A percentile compares a stretch with the other conserved stretches of the same genome.
Evolutionary conservation across 2,888 invertebrate species (phyloP).

Genomic region (Amphipoea oculea): DNA sequence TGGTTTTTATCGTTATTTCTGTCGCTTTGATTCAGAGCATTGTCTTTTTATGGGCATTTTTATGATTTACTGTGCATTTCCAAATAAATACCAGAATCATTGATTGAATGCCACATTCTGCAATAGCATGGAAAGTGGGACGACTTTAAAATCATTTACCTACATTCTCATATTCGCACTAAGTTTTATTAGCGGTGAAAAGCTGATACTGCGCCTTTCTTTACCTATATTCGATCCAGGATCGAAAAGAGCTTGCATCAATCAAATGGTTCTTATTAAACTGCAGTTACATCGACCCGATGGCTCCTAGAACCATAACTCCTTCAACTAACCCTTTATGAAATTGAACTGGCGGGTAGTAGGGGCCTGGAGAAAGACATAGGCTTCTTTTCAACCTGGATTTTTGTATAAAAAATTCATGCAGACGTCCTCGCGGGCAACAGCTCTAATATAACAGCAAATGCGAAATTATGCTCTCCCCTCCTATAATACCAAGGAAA

Average conservation of each 20-base stretch:
- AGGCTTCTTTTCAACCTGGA: neutral
- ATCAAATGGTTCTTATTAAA: too few relatives aligned
- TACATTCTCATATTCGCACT: neutral
- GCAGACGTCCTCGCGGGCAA: neutral
- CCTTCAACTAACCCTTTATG: too few relatives aligned
- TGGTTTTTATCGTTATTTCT: conserved; percentile 41
- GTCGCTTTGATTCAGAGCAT: conserved; percentile 26
- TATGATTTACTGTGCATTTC: conserved; percentile 31
- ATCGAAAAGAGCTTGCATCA: neutral
- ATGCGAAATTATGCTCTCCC: neutral
- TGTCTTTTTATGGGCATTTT: conserved; percentile 35
- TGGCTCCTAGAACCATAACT: too few relatives aligned
- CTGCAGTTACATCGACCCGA: too few relatives aligned
- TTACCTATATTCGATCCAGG: neutral
- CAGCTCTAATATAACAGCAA: neutral
- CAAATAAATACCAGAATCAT: conserved; percentile 14
- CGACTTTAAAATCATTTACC: neutral
- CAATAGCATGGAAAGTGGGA: neutral
- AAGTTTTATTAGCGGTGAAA: neutral
- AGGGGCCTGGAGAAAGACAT: neutral
- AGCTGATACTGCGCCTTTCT: neutral
- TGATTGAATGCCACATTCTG: neutral
- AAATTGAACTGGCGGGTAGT: too few relatives aligned
- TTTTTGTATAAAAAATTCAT: neutral
- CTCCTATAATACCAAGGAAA: neutral